These are phyloP conservation scores for Trissolcus brochymenae DNA, from an alignment of 2,888 invertebrate genomes.

Conservation along the genomic window DNA sequence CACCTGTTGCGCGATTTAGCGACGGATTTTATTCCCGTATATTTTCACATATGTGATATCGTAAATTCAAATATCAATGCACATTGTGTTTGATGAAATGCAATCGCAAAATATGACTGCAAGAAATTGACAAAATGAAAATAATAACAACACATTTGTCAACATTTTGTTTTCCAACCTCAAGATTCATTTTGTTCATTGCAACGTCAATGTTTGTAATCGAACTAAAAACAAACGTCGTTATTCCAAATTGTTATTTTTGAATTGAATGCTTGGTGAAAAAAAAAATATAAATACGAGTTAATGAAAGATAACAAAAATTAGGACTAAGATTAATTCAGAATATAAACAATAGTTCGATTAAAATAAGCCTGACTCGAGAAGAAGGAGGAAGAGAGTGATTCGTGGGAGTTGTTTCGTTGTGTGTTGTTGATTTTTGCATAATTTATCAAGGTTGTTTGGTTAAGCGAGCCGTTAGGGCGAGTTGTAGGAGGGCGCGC, in stretches of 20 bases:
- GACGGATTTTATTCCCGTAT: conserved; percentile 69
- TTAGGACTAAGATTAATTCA: neutral
- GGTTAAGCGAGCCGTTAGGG: conserved; percentile 72
- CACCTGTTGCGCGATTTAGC: conserved; percentile 71
- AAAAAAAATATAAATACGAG: neutral
- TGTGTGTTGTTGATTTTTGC: conserved; percentile 75
- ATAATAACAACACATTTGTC: conserved; percentile 15
- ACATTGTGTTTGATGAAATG: conserved; percentile 26
- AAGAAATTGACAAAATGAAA: conserved; percentile 23
- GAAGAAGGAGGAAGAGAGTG: neutral
- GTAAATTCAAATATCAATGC: conserved; percentile 48
- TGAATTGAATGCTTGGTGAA: too few species aligned
- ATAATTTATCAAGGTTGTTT: conserved; percentile 75
- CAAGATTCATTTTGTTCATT: too few species aligned
- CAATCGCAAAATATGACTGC: conserved; percentile 25
- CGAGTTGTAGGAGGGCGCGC: conserved; percentile 63
- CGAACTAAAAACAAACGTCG: too few species aligned
- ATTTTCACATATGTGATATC: conserved; percentile 65
- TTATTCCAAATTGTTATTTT: too few species aligned
- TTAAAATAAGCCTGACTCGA: conserved; percentile 11
- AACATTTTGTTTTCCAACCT: too few species aligned
- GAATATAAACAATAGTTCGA: conserved; percentile 28
- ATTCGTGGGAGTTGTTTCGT: conserved; percentile 63
- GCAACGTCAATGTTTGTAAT: too few species aligned
- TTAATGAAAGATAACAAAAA: conserved; percentile 2